Percentiles rank a stretch among this genome's conserved stretches.
Conservation (phyloP, 2,888 invertebrate species). For the Drosophila fulvimacula region DNA sequence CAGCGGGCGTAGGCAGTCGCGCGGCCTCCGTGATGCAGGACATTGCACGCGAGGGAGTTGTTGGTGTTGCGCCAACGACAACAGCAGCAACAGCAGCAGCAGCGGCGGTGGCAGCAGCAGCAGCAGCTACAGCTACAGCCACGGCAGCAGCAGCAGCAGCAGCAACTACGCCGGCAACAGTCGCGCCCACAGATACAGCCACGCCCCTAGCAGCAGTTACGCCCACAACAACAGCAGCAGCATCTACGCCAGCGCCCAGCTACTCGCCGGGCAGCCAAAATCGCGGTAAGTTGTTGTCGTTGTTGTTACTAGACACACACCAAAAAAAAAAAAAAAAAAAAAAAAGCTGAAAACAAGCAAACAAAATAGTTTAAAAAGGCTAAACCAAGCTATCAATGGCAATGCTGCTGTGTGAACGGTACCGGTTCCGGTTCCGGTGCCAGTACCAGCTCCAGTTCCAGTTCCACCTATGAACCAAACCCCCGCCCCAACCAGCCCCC, state of each 20-base stretch:
- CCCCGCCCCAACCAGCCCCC: background rate
- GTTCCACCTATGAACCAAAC: constrained; percentile 3
- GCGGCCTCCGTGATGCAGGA: constrained; percentile 93
- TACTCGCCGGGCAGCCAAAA: constrained; percentile 91
- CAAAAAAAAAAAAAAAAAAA: constrained; percentile 13
- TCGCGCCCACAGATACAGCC: constrained; percentile 84
- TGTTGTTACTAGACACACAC: constrained; percentile 57
- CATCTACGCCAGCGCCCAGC: constrained; percentile 85
- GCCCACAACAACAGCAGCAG: constrained; percentile 80
- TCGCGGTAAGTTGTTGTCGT: constrained; percentile 88
- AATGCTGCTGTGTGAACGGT: constrained; percentile 23
- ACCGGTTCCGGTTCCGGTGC: constrained; percentile 10
- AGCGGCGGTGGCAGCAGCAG: constrained; percentile 53
- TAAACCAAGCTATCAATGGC: constrained; percentile 21
- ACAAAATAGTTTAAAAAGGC: background rate
- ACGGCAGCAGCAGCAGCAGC: constrained; percentile 19
- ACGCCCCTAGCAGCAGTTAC: constrained; percentile 75
- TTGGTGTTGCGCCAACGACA: constrained; percentile 86
- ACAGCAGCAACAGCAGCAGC: constrained; percentile 54
- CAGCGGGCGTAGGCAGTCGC: constrained; percentile 91
- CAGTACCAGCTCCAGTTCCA: constrained; percentile 26
- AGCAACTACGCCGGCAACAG: constrained; percentile 27
- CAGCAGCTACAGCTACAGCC: constrained; percentile 46
- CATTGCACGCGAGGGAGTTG: constrained; percentile 88
- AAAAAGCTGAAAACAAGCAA: background rate